A percentile compares a stretch with the other conserved stretches of the same genome.
phyloP scores from a whole-genome alignment of 2,888 invertebrate species.

The Poecilus cupreus region DNA sequence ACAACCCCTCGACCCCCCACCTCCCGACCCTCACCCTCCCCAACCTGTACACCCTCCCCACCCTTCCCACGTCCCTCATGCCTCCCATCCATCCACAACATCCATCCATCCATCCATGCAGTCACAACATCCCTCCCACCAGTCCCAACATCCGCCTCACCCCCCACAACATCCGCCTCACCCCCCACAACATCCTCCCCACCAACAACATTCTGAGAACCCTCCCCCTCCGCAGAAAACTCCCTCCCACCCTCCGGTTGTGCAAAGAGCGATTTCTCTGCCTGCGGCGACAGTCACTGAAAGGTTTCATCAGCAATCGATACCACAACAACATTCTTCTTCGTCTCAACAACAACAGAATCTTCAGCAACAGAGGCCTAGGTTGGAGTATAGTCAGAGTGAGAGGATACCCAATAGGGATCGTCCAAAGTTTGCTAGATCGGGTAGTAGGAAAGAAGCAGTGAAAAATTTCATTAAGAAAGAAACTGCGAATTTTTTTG shows the following conservation, averaged over 20 bases:
- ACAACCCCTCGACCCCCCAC: constrained; percentile 70
- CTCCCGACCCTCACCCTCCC: constrained; percentile 69
- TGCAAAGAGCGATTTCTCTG: constrained; percentile 67
- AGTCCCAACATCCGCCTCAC: not conserved
- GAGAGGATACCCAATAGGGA: constrained; percentile 68
- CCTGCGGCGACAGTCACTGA: constrained; percentile 62
- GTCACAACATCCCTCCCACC: constrained; percentile 58
- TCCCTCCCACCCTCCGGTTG: constrained; percentile 61
- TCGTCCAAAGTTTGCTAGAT: constrained; percentile 70
- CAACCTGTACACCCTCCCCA: constrained; percentile 64
- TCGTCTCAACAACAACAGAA: not conserved
- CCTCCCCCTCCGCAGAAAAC: constrained; percentile 32
- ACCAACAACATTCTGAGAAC: not conserved
- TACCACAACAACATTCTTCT: too few species aligned
- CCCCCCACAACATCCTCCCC: constrained; percentile 60
- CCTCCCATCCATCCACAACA: constrained; percentile 53
- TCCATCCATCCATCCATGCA: constrained; percentile 48
- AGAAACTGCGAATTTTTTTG: constrained; percentile 90
- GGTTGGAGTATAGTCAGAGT: constrained; percentile 69
- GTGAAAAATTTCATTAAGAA: constrained; percentile 82
- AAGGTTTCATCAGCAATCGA: constrained; percentile 45
- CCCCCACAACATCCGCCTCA: constrained; percentile 67
- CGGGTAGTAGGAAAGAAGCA: constrained; percentile 72
- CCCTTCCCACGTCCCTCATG: constrained; percentile 49
- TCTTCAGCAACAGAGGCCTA: constrained; percentile 9